Evolutionary conservation across 2,888 invertebrate species (phyloP).

Genomic region (Laothoe populi): DNA sequence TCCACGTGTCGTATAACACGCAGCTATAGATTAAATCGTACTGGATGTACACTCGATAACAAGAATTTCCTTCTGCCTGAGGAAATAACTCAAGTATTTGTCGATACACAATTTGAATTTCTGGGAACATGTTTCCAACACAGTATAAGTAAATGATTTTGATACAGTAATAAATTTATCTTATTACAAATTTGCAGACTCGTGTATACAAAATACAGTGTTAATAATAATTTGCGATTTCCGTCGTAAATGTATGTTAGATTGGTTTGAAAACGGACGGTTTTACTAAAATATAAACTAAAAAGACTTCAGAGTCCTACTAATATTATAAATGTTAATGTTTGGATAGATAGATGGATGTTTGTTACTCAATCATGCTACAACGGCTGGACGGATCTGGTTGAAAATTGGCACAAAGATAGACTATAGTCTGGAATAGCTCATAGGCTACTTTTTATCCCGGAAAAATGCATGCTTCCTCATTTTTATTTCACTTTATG

Average conservation of each 20-base stretch:
- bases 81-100: not conserved
- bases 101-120: conserved; percentile 9
- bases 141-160: not conserved
- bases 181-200: not conserved
- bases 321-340: too few species aligned
- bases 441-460: too few species aligned
- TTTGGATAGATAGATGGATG: too few species aligned
- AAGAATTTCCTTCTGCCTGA: not conserved
- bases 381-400: too few species aligned
- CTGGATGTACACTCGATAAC: not conserved
- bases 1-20: not conserved
- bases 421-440: too few species aligned
- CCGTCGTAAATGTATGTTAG: too few species aligned
- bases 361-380: too few species aligned
- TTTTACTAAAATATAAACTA: too few species aligned
- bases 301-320: too few species aligned
- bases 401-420: too few species aligned
- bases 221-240: not conserved
- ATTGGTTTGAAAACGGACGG: not conserved
- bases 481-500: too few species aligned
- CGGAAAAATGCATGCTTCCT: too few species aligned
- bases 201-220: not conserved
- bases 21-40: not conserved
- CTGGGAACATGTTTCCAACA: conserved; percentile 1
- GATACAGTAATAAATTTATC: conserved; percentile 9